Percentiles rank a stretch among this genome's conserved stretches.
These are phyloP conservation scores for Oreochromis aureus DNA, from an alignment of 2,113 vertebrate genomes.

Conservation along the genomic window DNA sequence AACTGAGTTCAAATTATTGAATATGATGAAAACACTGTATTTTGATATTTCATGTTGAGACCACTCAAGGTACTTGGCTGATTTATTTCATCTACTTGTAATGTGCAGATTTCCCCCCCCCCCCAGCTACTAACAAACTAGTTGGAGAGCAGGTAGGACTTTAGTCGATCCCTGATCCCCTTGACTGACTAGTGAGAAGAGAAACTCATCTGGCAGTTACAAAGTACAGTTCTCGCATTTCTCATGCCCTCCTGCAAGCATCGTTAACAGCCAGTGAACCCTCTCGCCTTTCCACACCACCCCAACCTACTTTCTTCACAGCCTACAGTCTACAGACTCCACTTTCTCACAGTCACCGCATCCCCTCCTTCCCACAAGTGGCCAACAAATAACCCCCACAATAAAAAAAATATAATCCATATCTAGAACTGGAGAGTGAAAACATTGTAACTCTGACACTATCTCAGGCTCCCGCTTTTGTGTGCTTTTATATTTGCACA, in stretches of 20 bases:
- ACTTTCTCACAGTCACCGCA: conserved; percentile 54
- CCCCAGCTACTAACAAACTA: not conserved
- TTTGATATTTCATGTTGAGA: not conserved
- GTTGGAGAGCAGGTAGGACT: not conserved
- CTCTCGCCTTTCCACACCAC: not conserved
- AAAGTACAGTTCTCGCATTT: conserved; percentile 25
- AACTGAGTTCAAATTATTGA: not conserved
- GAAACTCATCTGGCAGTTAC: not conserved
- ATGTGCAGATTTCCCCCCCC: not conserved
- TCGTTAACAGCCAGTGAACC: conserved; percentile 24
- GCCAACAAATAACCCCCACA: conserved; percentile 36
- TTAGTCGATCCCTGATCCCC: not conserved
- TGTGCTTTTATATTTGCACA: conserved; percentile 67
- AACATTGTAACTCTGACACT: conserved; percentile 56
- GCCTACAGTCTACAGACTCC: not conserved
- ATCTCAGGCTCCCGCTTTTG: conserved; percentile 66
- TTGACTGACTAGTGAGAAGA: not conserved
- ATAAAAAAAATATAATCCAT: conserved; percentile 51
- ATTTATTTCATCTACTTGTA: not conserved
- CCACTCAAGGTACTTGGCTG: not conserved
- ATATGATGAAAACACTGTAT: not conserved
- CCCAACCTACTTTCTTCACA: conserved; percentile 17
- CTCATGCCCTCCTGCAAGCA: conserved; percentile 52
- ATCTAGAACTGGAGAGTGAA: conserved; percentile 35
- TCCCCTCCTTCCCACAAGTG: conserved; percentile 17